Evolutionary conservation across 2,888 invertebrate genomes (phyloP).

Genomic region (Ferdinandea cuprea): DNA sequence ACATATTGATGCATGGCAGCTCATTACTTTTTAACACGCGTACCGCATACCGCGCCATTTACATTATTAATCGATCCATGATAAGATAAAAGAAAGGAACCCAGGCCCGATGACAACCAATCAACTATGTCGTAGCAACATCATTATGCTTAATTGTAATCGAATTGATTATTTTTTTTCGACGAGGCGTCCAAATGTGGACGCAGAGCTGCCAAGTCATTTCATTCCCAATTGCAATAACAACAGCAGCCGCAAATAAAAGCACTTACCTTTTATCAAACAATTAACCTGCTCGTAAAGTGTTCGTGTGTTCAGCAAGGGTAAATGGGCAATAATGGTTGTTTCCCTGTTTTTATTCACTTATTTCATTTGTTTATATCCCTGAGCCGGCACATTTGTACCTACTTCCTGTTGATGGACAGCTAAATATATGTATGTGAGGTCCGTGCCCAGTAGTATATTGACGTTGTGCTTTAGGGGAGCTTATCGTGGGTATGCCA

Average conservation of each 20-base stretch:
- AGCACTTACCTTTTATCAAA: slow-evolving; percentile 50
- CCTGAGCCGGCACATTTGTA: slow-evolving; percentile 12
- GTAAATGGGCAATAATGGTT: slow-evolving; percentile 22
- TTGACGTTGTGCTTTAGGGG: background rate
- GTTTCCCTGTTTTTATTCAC: slow-evolving; percentile 29
- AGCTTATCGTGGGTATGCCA: background rate
- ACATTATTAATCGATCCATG: slow-evolving; percentile 16
- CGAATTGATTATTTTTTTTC: slow-evolving; percentile 39
- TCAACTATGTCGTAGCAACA: slow-evolving; percentile 21
- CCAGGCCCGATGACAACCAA: slow-evolving; percentile 19
- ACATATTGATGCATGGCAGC: background rate
- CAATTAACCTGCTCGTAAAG: slow-evolving; percentile 46
- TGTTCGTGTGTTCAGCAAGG: slow-evolving; percentile 26
- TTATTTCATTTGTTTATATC: slow-evolving; percentile 39
- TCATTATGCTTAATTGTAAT: slow-evolving; percentile 49
- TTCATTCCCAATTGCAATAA: background rate
- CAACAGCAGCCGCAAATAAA: slow-evolving; percentile 10
- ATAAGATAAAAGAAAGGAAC: slow-evolving; percentile 12
- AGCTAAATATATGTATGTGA: background rate
- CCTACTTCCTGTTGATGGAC: slow-evolving; percentile 20
- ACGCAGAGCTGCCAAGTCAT: background rate
- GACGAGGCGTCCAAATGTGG: background rate
- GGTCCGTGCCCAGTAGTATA: background rate
- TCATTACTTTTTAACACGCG: slow-evolving; percentile 12
- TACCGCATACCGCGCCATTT: background rate